Evolutionary conservation across 2,113 vertebrate genomes (phyloP), one percentile per base, ranked within the genome.

Genomic region (Paradisaea rubra): DNA sequence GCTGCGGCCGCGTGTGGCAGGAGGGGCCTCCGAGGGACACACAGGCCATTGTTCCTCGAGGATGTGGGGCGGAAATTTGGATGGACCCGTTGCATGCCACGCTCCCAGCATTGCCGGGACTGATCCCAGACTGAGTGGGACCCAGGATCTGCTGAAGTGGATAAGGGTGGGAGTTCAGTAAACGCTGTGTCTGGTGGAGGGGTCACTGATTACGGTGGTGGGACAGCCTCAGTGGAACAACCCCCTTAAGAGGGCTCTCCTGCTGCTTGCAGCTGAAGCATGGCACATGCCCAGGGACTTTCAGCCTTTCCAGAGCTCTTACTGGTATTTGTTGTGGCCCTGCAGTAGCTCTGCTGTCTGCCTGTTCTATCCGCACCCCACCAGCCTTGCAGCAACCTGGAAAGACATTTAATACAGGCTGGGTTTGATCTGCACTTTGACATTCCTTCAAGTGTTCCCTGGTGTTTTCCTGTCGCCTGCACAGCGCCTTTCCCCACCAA

Each of bases 1-100:
- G 84, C 93, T 13, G 70, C 11, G 47, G 88, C 88, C 73, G 27
- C 41, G 54, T 83, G 94, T 3, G 16, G 83, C 93, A 80, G 95
- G 94, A 96, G 93, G 90, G 86, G 88, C 95, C 94, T 88, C 88
- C 4, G 8, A 50, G 86, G 94, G 92, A 96, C 95, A 96, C 95
- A 77, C 21, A 35, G 76, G 64, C 86, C 96, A 88, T 96, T 96
- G 96, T 96, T 95, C 88, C 86, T 80, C 37, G 42, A 80, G 76
- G 11, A 6, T 27, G 4, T 3, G 11, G 87, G 87, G 85, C 13
- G 88, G 90, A 89, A 96, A 93, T 89, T 94, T 4, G 39, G 85
- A 56, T 20, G 87, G 90, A 82, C 19, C 33, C 19, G 13, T 70
- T 68, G 64, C 15, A 35, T 42, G 88, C 65, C 9, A 3, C 33